These are phyloP conservation scores for Penaeus chinensis DNA, from an alignment of 1,140 invertebrate species.

Conservation along the genomic window DNA sequence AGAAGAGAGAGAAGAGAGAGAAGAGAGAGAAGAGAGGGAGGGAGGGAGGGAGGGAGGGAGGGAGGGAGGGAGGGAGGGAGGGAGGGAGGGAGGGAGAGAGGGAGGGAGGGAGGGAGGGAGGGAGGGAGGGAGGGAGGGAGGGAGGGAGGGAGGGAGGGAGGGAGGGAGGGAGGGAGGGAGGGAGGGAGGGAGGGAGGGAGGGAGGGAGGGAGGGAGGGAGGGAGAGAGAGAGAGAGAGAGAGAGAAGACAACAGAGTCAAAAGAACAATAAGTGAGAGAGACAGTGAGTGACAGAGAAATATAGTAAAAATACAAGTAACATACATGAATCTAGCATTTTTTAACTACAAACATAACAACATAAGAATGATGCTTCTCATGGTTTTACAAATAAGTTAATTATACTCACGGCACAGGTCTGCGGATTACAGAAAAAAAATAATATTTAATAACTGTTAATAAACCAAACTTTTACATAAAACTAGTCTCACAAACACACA, in stretches of 20 bases:
- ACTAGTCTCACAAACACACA: background rate
- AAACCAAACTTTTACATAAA: background rate
- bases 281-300: background rate
- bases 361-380: too few relatives aligned
- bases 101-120: background rate
- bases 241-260: background rate
- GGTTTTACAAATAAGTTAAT: background rate
- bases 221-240: background rate
- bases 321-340: background rate
- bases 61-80: background rate
- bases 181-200: background rate
- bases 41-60: background rate
- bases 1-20: background rate
- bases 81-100: background rate
- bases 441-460: background rate
- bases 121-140: background rate
- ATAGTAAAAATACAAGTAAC: background rate
- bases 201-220: background rate
- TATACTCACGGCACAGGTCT: constrained; percentile 18
- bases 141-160: background rate
- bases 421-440: background rate
- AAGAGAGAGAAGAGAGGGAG: background rate
- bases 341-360: too few relatives aligned
- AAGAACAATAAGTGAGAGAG: background rate
- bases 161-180: background rate